Base-by-base conservation (phyloP, 1,140 invertebrate genomes). In the Macrobrachium nipponense region DNA sequence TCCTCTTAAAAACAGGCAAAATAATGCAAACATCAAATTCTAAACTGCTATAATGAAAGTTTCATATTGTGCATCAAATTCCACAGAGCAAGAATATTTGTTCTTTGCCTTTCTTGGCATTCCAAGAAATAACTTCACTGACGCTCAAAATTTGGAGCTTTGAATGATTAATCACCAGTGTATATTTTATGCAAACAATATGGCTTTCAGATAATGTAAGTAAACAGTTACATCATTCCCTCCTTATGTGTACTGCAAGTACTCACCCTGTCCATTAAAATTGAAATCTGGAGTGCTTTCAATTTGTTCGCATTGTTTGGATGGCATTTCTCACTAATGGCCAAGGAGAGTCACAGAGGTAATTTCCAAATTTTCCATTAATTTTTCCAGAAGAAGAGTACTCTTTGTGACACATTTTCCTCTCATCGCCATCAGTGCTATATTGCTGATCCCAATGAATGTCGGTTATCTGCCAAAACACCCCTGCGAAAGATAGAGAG, bases 391-490 rank as follows among this genome's bases (percentile, higher is more conserved):
- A 60, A 27, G 58, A 61, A 10, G 23, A 15, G 36, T 80, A 72
- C 4, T 17, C 58, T 27, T 61, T n/a, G 27, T 89, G 88, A 58
- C 88, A 89, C 88, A 87, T 88, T 23, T 82, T 70, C 51, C 36
- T 8, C 6, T 77, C 93, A 90, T 96, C 95, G 87, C 94, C 95
- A 85, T 94, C 92, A 51, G 93, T 92, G 87, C 94, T 95, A 91
- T 96, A 97, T 68, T 94, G 93, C 11, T 94, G 94, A 90, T 97
- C 96, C 91, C 96, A 96, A 91, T 97, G 96, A 88, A 97, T 94
- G 91, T 97, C 96, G 72, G 96, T 97, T 88, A 97, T 95, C 91
- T 97, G 96, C 96, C 96, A 97, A 92, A 97, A 97, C 91, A 95
- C 96, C 88, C 96, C 96, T 97, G 93, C 43, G 8, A 60, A 73